A percentile compares a stretch with the other conserved stretches of the same genome.
Evolutionary conservation across 1,140 invertebrate genomes (phyloP).

Genomic region (Ostrea denselamellosa): DNA sequence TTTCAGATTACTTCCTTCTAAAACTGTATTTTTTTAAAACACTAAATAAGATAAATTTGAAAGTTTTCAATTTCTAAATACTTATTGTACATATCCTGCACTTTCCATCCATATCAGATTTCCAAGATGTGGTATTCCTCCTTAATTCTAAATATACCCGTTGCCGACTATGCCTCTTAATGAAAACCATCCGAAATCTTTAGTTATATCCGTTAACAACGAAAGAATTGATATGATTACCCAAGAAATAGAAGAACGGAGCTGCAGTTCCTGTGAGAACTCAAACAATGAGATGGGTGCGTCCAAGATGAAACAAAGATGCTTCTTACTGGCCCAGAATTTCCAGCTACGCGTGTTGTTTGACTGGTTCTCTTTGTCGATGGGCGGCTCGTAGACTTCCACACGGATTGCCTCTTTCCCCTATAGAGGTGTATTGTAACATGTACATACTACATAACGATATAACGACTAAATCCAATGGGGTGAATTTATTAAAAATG

Average conservation of each 20-base stretch:
- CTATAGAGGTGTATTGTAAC: neutral
- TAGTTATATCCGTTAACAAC: neutral
- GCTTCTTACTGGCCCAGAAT: slow-evolving; percentile 13
- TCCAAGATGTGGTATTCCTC: no score
- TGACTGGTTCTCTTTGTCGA: neutral
- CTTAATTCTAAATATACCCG: neutral
- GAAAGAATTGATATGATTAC: neutral
- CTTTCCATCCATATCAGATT: no score
- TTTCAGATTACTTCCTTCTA: no score
- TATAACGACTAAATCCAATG: neutral
- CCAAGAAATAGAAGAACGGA: slow-evolving; percentile 3
- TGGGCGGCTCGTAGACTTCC: neutral
- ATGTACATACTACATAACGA: neutral
- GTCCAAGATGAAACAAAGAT: slow-evolving; percentile 9
- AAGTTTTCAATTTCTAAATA: no score
- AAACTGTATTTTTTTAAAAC: no score
- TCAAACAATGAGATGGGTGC: neutral
- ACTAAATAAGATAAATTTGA: no score
- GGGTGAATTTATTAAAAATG: no score
- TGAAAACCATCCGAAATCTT: neutral
- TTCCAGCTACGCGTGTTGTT: neutral
- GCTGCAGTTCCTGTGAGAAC: neutral
- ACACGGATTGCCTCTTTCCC: slow-evolving; percentile 3
- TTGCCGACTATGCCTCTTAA: neutral
- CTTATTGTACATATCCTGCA: no score